Base-by-base conservation (phyloP, 2,888 invertebrate genomes). In the Nymphalis c-album region DNA sequence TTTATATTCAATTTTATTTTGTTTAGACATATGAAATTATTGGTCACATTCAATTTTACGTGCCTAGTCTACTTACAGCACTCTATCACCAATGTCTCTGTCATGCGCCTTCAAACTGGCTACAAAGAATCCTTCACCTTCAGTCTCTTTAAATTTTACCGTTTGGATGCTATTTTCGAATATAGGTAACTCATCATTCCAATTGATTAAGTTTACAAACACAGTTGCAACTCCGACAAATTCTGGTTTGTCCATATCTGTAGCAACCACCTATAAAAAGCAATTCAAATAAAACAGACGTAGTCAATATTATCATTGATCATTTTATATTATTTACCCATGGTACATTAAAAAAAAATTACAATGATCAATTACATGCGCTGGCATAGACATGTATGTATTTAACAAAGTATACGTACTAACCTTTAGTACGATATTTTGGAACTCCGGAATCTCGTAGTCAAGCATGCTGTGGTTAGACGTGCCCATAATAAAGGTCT, bases 101-200 rank as follows among this genome's bases (percentile, higher is more conserved):
- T 95, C 95, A 0, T 77, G 80, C 0, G 96, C 96, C 7, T 75
- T 73, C 6, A 95, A 86, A 1, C 80, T 91, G 1, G 85, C 91
- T n/a, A 96, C 90, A 6, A 73, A 69, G 70, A 83, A 87, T 3
- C 91, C 93, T 2, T 77, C 83, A 0, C 83, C 85, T 40, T 93
- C 92, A 20, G 94, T 94, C 86, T 96, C 96, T 17, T 92, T 81
- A 64, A 94, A 86, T 7, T 82, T 73, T 0, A 88, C 89, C 0
- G 77, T 86, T 47, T 86, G 82, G 6, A 82, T 79, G 17, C 78
- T 74, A 4, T 82, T 68, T 7, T 82, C 77, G 80, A 96, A 96
- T 71, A 91, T 92, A 0, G 96, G 96, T 72, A 86, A 76, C 80
- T 96, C 95, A 78, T 96, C 96, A 82, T 96, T 96, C 90, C 94